Evolutionary conservation across 2,888 invertebrate genomes (phyloP), one percentile per base, ranked within the genome.

Genomic region (Stramonita haemastoma): DNA sequence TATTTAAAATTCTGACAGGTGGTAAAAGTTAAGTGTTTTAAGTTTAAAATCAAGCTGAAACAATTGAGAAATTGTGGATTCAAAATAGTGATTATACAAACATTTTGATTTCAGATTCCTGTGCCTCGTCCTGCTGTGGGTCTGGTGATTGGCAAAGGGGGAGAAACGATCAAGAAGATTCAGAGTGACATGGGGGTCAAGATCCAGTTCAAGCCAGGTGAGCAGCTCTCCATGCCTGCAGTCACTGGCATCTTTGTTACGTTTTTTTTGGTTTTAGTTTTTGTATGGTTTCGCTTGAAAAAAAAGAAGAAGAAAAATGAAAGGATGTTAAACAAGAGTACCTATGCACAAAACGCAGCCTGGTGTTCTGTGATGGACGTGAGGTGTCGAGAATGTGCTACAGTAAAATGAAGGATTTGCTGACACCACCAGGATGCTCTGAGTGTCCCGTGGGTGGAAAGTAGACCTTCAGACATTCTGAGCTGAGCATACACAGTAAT

Each of bases 121-220:
- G 99, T 99, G 86, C 99, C 99, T 5, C 97, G 98, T 95, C 97
- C 98, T 87, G 98, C 98, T 0, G 99, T 99, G 15, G 99, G 99
- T 85, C 98, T 99, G 22, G 99, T 99, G 77, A 99, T 99, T 93
- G 99, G 99, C 26, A 98, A 99, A 96, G 98, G 98, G 6, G 99
- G 99, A 26, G 99, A 99, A 93, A 99, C 98, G 98, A 99, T 99
- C 93, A 99, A 99, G 96, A 98, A 98, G 96, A 98, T 99, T 92
- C 99, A 99, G 96, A 97, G 97, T 0, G 99, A 99, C 96, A 98
- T 98, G 0, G 99, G 99, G 0, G 98, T 98, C 91, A 97, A 98
- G 94, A 98, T 99, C 84, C 99, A 99, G 96, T 99, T 99, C 96
- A 97, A 97, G 92, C 96, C 96, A 92, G 98, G 98, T 94, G 81